Conservation (phyloP, 2,113 vertebrate genomes). For the Aegotheles bennettii region DNA sequence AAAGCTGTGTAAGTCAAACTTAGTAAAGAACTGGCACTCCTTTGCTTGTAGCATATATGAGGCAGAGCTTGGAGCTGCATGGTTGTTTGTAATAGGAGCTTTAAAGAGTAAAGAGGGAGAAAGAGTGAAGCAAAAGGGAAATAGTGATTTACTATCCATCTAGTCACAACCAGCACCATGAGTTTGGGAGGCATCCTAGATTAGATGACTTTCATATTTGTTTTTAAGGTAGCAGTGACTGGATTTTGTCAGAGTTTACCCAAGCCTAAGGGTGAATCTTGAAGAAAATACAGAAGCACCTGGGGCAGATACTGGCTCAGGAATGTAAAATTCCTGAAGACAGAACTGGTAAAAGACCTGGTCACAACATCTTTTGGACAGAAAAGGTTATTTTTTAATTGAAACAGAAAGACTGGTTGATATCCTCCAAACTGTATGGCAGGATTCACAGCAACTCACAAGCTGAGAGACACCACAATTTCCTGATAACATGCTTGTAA, state of each 20-base stretch:
- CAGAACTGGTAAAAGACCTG: background rate
- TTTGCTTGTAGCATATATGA: background rate
- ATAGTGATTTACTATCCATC: background rate
- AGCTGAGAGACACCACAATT: background rate
- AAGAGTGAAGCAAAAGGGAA: background rate
- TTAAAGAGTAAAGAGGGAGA: background rate
- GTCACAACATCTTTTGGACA: background rate
- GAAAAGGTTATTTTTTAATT: background rate
- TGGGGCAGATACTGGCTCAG: background rate
- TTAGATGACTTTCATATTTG: background rate
- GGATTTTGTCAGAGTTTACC: background rate
- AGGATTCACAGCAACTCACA: background rate
- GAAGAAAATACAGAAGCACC: background rate
- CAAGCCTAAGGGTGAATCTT: background rate
- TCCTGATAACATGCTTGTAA: background rate
- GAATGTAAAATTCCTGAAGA: background rate
- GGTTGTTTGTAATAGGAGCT: background rate
- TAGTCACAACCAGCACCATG: background rate
- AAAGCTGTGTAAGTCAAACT: background rate
- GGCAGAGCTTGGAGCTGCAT: background rate
- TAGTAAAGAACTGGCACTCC: background rate
- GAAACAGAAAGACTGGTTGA: background rate
- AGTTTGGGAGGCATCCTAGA: background rate
- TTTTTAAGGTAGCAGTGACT: background rate
- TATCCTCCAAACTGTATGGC: fast-evolving